Percentiles rank a stretch among this genome's conserved stretches.
Evolutionary conservation across 2,888 invertebrate genomes (phyloP).

Genomic region (Parnassius glacialis): DNA sequence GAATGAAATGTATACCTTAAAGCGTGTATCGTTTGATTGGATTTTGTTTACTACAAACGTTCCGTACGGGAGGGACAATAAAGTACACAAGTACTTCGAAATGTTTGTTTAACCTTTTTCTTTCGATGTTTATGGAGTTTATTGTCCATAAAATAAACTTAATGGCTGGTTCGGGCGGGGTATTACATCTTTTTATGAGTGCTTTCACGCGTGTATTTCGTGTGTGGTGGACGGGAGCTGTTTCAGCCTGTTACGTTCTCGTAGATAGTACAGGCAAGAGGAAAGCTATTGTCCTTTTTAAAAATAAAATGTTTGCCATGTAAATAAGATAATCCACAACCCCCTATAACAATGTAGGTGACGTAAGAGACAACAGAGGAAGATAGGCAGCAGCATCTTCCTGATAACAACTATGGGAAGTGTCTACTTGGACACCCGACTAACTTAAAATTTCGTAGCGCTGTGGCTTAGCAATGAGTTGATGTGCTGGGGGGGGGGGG

Average conservation of each 20-base stretch:
- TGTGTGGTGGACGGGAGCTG: background rate
- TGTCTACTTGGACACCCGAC: no score
- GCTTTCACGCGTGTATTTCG: slow-evolving; percentile 20
- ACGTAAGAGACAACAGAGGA: no score
- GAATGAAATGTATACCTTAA: slow-evolving; percentile 18
- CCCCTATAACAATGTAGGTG: no score
- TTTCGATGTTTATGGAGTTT: slow-evolving; percentile 39
- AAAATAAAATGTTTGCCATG: no score
- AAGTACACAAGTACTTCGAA: slow-evolving; percentile 38
- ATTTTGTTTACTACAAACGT: slow-evolving; percentile 29
- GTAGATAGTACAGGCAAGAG: no score
- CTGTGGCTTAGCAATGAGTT: no score
- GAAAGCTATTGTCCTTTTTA: no score
- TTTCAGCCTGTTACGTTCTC: background rate
- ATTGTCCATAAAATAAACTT: slow-evolving; percentile 39
- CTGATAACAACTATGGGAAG: no score
- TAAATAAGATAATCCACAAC: no score
- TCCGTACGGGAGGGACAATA: slow-evolving; percentile 26
- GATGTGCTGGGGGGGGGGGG: no score
- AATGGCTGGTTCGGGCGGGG: slow-evolving; percentile 27
- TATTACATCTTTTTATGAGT: slow-evolving; percentile 28
- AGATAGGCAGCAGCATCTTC: no score
- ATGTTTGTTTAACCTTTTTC: slow-evolving; percentile 37
- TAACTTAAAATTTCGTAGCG: no score
- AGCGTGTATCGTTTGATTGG: slow-evolving; percentile 12